These are phyloP conservation scores for Aelia acuminata DNA, from an alignment of 2,888 invertebrate genomes.

Conservation along the genomic window DNA sequence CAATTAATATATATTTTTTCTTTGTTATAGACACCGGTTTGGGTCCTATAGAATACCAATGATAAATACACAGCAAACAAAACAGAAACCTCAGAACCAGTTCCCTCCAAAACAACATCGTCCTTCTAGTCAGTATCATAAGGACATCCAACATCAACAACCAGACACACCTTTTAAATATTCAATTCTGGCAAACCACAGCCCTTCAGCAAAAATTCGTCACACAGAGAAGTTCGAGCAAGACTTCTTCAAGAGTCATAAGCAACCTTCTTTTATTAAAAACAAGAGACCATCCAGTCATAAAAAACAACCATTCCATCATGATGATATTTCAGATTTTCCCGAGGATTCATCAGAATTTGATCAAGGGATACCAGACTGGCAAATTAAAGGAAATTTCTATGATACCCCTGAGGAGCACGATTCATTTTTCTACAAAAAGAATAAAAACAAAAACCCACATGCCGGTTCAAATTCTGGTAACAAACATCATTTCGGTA, in stretches of 20 bases:
- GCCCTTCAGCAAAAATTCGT: not conserved
- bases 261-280: not conserved
- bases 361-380: constrained; percentile 51
- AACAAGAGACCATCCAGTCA: not conserved
- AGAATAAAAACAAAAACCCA: constrained; percentile 31
- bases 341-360: constrained; percentile 50
- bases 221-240: constrained; percentile 10
- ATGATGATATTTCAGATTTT: constrained; percentile 41
- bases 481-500: constrained; percentile 20
- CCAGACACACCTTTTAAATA: constrained; percentile 22
- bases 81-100: constrained; percentile 33
- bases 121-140: constrained; percentile 39
- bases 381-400: constrained; percentile 52
- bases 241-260: constrained; percentile 19
- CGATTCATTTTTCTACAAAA: constrained; percentile 51
- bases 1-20: not conserved
- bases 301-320: constrained; percentile 15
- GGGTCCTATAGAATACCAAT: constrained; percentile 54
- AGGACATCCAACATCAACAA: constrained; percentile 11
- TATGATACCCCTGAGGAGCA: constrained; percentile 7
- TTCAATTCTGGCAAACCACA: constrained; percentile 53
- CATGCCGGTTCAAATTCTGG: not conserved
- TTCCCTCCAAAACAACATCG: constrained; percentile 25
- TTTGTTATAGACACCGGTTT: constrained; percentile 61
- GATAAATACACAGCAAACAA: constrained; percentile 17